phyloP scores from a whole-genome alignment of 2,888 invertebrate species.

The Caenorhabditis angaria region DNA sequence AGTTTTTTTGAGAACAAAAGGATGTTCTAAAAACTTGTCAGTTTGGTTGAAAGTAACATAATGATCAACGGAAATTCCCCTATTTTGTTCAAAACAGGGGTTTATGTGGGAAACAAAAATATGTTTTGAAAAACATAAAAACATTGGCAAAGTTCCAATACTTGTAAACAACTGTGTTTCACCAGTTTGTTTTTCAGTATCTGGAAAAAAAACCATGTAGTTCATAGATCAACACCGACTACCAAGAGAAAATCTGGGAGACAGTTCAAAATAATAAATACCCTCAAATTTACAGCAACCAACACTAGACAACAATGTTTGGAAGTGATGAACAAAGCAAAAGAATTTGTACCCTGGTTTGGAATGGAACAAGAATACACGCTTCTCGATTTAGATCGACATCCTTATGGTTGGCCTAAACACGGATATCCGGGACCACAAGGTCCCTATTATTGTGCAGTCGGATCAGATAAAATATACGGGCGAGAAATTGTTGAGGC shows the following conservation, averaged over 20 bases:
- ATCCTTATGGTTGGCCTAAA: slow-evolving; percentile 68
- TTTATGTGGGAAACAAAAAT: too few species aligned
- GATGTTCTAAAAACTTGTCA: too few species aligned
- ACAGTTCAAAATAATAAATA: not conserved
- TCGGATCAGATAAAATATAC: slow-evolving; percentile 91
- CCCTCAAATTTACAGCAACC: slow-evolving; percentile 61
- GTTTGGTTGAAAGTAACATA: too few species aligned
- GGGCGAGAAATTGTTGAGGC: slow-evolving; percentile 94
- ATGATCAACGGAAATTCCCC: too few species aligned
- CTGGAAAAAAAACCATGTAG: not conserved
- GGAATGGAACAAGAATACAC: slow-evolving; percentile 76
- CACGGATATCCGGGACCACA: slow-evolving; percentile 55
- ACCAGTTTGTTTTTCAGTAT: not conserved
- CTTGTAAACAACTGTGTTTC: too few species aligned
- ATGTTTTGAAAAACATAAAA: too few species aligned
- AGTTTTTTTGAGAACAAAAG: slow-evolving; percentile 14
- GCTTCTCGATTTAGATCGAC: slow-evolving; percentile 73
- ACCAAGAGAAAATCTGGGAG: too few species aligned
- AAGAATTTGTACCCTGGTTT: slow-evolving; percentile 72
- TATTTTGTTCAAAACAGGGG: not conserved
- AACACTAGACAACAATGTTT: slow-evolving; percentile 74
- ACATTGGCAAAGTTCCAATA: too few species aligned
- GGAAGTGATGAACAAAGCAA: slow-evolving; percentile 74
- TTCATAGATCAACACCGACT: too few species aligned
- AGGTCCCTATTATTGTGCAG: slow-evolving; percentile 92